phyloP scores from a whole-genome alignment of 2,113 vertebrate genomes.

The Haemorhous mexicanus region DNA sequence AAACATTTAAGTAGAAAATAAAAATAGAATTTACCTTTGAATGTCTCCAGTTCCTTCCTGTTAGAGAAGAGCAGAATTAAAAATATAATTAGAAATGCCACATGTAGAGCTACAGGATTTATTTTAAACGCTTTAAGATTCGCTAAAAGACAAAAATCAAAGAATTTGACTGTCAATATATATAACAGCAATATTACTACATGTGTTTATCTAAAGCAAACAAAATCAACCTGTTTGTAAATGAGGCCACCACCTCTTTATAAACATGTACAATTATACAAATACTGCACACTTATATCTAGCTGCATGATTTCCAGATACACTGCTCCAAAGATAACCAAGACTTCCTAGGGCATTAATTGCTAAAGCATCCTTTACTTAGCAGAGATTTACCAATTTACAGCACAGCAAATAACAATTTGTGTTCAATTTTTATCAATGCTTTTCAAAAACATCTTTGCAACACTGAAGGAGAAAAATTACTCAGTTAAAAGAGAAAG shows the following conservation, averaged over 20 bases:
- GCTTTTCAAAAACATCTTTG: not conserved
- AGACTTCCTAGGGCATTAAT: not conserved
- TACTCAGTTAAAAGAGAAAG: not conserved
- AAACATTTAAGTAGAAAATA: not conserved
- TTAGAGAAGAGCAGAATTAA: conserved; percentile 48
- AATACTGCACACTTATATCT: not conserved
- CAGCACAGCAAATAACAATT: not conserved
- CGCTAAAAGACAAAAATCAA: not conserved
- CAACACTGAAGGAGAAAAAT: not conserved
- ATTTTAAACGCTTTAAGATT: not conserved
- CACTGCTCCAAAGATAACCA: not conserved
- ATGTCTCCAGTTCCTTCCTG: conserved; percentile 88
- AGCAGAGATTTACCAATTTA: not conserved
- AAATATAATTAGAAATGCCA: not conserved
- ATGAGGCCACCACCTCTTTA: not conserved
- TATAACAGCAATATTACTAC: not conserved
- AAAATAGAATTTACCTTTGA: conserved; percentile 85
- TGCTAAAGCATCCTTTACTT: not conserved
- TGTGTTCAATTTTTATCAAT: not conserved
- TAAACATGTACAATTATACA: not conserved
- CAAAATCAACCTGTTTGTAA: not conserved
- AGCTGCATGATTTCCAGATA: not conserved
- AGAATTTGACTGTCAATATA: not conserved
- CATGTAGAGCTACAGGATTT: not conserved
- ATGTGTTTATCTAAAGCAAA: not conserved